Conservation (phyloP, 2,113 vertebrate genomes). For the Gracilinanus agilis region DNA sequence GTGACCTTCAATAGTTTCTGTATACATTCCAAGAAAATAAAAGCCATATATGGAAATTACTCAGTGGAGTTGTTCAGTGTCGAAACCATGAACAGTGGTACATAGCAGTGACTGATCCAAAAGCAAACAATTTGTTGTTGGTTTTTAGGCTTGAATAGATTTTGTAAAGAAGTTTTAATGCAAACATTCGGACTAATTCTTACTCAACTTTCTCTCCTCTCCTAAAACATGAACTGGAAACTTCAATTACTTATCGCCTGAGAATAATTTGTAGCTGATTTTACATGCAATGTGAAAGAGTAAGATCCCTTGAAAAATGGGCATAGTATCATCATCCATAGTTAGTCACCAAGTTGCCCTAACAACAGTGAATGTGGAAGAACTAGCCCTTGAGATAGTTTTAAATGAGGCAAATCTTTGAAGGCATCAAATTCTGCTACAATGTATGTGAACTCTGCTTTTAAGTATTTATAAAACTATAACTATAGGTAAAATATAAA, state of each 20-base stretch:
- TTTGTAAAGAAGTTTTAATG: not conserved
- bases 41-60: not conserved
- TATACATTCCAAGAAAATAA: not conserved
- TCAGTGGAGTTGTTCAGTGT: not conserved
- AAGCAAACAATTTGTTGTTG: not conserved
- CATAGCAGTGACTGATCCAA: not conserved
- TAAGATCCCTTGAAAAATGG: not conserved
- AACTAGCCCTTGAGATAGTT: not conserved
- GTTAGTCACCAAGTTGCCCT: not conserved
- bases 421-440: not conserved
- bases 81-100: not conserved
- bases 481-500: not conserved
- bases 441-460: not conserved
- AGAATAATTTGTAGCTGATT: not conserved
- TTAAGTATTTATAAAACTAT: not conserved
- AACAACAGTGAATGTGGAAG: not conserved
- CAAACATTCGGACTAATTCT: not conserved
- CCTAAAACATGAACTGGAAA: not conserved
- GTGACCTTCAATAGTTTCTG: not conserved
- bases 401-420: not conserved
- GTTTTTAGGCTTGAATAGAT: not conserved
- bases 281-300: not conserved
- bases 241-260: not conserved
- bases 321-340: not conserved
- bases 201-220: not conserved